Percentiles rank a stretch among this genome's conserved stretches.
These are phyloP conservation scores for Antigone vipio DNA, from an alignment of 2,113 vertebrate genomes.

Conservation along the genomic window DNA sequence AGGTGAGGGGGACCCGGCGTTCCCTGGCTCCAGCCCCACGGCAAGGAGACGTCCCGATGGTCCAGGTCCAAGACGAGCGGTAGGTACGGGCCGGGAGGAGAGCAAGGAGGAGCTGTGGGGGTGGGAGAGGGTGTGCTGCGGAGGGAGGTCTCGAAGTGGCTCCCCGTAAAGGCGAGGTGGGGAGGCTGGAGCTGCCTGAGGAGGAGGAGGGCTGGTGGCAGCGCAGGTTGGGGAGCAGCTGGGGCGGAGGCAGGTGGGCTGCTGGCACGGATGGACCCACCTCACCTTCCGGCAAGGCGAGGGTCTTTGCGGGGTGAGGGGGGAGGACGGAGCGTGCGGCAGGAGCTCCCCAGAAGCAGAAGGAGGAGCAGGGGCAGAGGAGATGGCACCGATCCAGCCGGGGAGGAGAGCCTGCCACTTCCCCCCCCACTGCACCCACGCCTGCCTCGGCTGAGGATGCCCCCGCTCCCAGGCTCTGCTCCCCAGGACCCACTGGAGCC, in stretches of 20 bases:
- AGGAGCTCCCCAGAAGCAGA: neutral
- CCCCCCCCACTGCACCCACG: neutral
- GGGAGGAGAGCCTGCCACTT: neutral
- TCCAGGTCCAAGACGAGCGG: neutral
- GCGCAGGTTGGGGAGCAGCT: neutral
- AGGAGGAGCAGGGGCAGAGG: neutral
- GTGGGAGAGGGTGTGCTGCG: constrained; percentile 33
- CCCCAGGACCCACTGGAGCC: neutral
- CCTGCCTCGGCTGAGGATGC: neutral
- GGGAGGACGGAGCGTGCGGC: rapidly evolving
- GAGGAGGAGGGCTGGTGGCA: neutral
- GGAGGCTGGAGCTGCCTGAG: neutral
- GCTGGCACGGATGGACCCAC: neutral
- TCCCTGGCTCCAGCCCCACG: rapidly evolving
- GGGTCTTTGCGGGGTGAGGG: rapidly evolving
- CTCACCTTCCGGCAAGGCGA: neutral
- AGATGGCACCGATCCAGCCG: neutral
- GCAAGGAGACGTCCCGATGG: rapidly evolving
- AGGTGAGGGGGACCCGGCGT: rapidly evolving
- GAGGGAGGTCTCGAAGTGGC: neutral
- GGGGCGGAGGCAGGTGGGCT: neutral
- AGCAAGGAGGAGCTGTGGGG: constrained; percentile 42
- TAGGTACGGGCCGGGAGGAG: neutral
- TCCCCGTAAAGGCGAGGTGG: neutral
- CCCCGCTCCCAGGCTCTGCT: neutral